Evolutionary conservation across 2,113 vertebrate genomes (phyloP), one percentile per base, ranked within the genome.

Genomic region (Smithornis capensis): DNA sequence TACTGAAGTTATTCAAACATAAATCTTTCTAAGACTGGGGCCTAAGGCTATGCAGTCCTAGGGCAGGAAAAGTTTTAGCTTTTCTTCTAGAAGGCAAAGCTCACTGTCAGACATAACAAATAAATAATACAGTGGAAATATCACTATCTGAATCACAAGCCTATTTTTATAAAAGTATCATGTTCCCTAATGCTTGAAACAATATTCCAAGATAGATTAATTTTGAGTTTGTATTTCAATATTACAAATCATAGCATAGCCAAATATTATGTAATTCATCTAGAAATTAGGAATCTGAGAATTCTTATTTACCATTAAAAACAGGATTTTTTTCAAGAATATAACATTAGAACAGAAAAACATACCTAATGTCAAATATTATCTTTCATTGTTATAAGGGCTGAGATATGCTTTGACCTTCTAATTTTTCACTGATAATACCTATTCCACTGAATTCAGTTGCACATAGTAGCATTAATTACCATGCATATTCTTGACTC

Each of bases 101-200:
- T 82, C 45, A 65, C 63, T 89, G 87, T 94, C 91, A 95, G 92
- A 92, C 81, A 87, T 79, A 87, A 95, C 68, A 93, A 96, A 94
- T 94, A 97, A 94, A 94, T 94, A 92, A 95, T 60, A 64, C 28
- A 57, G 57, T 95, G 81, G 92, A 95, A 96, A 94, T 69, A 91
- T 71, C 89, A 95, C 94, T 91, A 95, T 89, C 69, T 92, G 81
- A 91, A 92, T 89, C 44, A 31, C 53, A 82, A 79, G 69, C 37
- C 57, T 92, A 75, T 89, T 96, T 94, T 89, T 92, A 69, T n/a
- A 73, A 79, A 92, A 96, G 45, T 87, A 62, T 76, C 74, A 28
- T 60, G 53, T 92, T 96, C 87, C 91, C 74, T 79, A 17, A 67
- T 55, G 87, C 45, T 33, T 91, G 92, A 91, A 95, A 91, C 5